Percentiles rank a stretch among this genome's conserved stretches.
Evolutionary conservation across 2,113 vertebrate species (phyloP).

Genomic region (Semnornis frantzii): DNA sequence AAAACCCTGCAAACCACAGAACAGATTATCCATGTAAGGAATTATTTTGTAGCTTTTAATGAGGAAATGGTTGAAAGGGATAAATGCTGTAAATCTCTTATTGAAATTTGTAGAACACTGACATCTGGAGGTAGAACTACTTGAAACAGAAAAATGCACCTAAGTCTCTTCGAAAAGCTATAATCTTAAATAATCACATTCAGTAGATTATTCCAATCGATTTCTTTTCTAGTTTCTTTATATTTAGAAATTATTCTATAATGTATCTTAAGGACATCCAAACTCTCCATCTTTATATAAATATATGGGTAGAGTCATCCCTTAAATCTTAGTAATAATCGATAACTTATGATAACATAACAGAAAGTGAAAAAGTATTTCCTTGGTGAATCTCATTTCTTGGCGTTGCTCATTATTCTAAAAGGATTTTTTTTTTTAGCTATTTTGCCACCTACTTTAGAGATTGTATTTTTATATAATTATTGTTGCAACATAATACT

Average conservation of each 20-base stretch:
- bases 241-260: not conserved
- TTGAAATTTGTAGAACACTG: not conserved
- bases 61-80: constrained; percentile 52
- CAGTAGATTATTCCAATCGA: not conserved
- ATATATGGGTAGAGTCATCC: not conserved
- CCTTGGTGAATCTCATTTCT: not conserved
- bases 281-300: not conserved
- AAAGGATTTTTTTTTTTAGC: not conserved
- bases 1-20: not conserved
- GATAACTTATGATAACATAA: not conserved
- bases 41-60: not conserved
- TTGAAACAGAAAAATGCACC: not conserved
- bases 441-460: not conserved
- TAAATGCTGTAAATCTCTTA: not conserved
- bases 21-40: not conserved
- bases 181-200: not conserved
- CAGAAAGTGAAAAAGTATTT: not conserved
- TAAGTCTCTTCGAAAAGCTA: not conserved
- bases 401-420: not conserved
- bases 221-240: not conserved
- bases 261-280: not conserved
- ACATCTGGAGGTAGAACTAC: constrained; percentile 66
- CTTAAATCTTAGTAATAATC: not conserved
- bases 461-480: not conserved
- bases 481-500: not conserved